Conservation (phyloP, 1,140 invertebrate species). For the Camponotus pennsylvanicus region DNA sequence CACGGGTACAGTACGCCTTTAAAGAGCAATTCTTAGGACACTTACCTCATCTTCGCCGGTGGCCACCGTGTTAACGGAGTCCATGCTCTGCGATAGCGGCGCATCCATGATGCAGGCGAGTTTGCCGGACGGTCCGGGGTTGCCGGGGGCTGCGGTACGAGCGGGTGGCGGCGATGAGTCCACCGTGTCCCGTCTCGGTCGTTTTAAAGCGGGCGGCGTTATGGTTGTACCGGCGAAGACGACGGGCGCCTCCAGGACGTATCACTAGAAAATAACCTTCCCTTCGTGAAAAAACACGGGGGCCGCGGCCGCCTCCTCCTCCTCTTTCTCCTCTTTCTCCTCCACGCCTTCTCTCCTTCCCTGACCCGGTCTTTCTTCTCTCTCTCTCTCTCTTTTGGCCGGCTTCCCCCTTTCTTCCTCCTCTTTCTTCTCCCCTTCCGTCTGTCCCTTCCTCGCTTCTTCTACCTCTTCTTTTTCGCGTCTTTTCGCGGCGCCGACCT, state of each 20-base stretch:
- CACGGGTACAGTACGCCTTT: constrained; percentile 17
- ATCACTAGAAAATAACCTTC: constrained; percentile 80
- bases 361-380: constrained; percentile 38
- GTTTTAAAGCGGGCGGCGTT: constrained; percentile 87
- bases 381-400: constrained; percentile 5
- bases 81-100: constrained; percentile 94
- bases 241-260: constrained; percentile 86
- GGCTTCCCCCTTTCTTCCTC: constrained; percentile 44
- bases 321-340: constrained; percentile 58
- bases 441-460: constrained; percentile 5
- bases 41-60: constrained; percentile 96
- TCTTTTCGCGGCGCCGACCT: constrained; percentile 24
- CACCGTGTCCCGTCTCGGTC: constrained; percentile 87
- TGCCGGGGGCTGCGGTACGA: constrained; percentile 81
- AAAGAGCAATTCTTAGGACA: constrained; percentile 64
- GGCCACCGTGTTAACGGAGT: constrained; percentile 95
- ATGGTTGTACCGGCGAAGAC: constrained; percentile 86
- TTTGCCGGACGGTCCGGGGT: constrained; percentile 83
- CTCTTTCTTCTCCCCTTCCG: not conserved
- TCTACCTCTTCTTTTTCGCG: constrained; percentile 52
- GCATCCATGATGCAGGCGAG: constrained; percentile 87
- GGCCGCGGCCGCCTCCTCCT: constrained; percentile 74
- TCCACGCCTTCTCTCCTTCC: constrained; percentile 35
- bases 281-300: constrained; percentile 71
- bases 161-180: constrained; percentile 85